Conservation (phyloP, 2,113 vertebrate genomes). For the Naja naja region DNA sequence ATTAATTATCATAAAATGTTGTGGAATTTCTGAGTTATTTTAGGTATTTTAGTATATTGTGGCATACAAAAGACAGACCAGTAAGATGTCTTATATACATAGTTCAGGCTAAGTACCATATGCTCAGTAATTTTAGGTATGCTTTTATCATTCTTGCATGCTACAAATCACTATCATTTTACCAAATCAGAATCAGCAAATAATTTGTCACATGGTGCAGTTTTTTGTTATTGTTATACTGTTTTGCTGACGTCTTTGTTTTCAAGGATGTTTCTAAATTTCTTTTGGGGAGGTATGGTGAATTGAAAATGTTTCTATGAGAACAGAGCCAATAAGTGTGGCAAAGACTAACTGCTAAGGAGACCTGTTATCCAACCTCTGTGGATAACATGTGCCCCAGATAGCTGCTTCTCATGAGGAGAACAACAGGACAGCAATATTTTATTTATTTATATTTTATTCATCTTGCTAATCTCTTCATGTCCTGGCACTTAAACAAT, state of each 20-base stretch:
- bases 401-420: not conserved
- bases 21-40: constrained; percentile 34
- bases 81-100: not conserved
- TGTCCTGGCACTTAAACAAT: too few species aligned
- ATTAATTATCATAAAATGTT: constrained; percentile 5
- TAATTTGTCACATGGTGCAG: not conserved
- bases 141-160: not conserved
- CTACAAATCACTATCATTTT: not conserved
- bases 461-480: not conserved
- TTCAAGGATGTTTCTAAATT: not conserved
- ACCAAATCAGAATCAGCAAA: not conserved
- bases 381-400: not conserved
- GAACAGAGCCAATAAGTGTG: not conserved
- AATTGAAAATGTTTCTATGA: not conserved
- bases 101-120: not conserved
- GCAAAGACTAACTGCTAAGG: not conserved
- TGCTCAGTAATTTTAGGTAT: not conserved
- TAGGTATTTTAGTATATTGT: constrained; percentile 39
- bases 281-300: not conserved
- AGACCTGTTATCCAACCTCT: not conserved
- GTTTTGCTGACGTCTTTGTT: not conserved
- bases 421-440: not conserved
- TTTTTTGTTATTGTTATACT: not conserved
- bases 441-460: not conserved
- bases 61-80: not conserved